Percentiles rank a stretch among this genome's conserved stretches.
Conservation (phyloP, 1,140 invertebrate species). For the Anoplolepis gracilipes region DNA sequence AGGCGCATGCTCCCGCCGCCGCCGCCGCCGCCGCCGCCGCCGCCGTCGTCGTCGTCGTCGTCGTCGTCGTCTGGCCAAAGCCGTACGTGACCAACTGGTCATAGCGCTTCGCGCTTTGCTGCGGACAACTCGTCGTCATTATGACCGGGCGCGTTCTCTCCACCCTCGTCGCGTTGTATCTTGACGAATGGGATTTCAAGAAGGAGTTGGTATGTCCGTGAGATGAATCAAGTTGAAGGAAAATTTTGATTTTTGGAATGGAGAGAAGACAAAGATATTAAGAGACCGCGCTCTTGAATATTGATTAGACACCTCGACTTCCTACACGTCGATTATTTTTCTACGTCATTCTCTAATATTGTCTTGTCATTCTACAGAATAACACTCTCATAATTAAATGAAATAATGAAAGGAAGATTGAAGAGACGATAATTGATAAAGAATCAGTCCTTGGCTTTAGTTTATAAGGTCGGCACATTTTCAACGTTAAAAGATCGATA, state of each 20-base stretch:
- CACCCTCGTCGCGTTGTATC: background rate
- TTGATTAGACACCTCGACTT: background rate
- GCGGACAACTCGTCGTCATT: slow-evolving; percentile 21
- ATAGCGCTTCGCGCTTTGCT: slow-evolving; percentile 47
- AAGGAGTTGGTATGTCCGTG: too few species aligned
- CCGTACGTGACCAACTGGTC: slow-evolving; percentile 24
- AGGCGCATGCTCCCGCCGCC: slow-evolving; percentile 67
- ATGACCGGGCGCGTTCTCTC: background rate
- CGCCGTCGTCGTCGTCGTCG: too few species aligned
- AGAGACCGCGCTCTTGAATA: background rate
- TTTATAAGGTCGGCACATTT: background rate
- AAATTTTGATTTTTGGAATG: background rate
- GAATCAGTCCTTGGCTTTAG: slow-evolving; percentile 5
- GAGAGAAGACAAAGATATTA: background rate
- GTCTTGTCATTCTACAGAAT: too few species aligned
- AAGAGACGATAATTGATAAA: background rate
- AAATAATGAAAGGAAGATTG: background rate
- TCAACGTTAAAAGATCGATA: slow-evolving; percentile 60
- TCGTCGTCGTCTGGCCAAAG: slow-evolving; percentile 65
- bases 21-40: too few species aligned
- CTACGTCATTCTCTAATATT: too few species aligned
- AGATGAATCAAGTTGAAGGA: background rate
- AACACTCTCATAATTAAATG: background rate
- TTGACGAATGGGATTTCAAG: background rate
- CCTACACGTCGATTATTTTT: background rate